Conservation (phyloP, 2,113 vertebrate species). For the Ursus arctos region DNA sequence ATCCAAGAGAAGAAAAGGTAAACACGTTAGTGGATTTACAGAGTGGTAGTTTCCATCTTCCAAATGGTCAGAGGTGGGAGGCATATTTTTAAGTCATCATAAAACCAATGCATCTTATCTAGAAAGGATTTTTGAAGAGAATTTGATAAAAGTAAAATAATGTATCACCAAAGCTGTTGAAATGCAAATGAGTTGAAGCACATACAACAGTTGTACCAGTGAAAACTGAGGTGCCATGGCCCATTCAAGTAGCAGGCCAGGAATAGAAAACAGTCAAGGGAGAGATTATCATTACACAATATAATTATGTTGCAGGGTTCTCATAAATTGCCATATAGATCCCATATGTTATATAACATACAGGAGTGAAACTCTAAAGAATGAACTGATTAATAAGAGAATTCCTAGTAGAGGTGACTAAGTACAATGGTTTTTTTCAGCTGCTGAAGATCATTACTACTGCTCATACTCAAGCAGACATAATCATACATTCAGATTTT, state of each 20-base stretch:
- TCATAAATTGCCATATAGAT: not conserved
- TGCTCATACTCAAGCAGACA: not conserved
- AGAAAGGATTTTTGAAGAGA: constrained; percentile 23
- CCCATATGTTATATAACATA: not conserved
- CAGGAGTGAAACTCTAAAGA: not conserved
- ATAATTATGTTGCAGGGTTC: not conserved
- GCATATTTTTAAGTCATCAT: not conserved
- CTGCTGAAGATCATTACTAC: not conserved
- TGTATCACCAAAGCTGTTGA: not conserved
- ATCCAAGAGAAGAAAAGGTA: not conserved
- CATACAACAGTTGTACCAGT: not conserved
- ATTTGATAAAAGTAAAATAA: not conserved
- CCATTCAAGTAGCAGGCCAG: not conserved
- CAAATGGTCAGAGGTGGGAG: not conserved
- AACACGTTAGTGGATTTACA: not conserved
- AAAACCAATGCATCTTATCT: not conserved
- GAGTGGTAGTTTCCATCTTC: not conserved
- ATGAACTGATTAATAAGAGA: not conserved
- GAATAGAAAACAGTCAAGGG: not conserved
- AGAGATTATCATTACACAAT: not conserved
- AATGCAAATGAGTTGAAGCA: not conserved
- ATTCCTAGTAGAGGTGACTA: not conserved
- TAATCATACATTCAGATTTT: not conserved
- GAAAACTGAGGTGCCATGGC: not conserved
- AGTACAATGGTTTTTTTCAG: not conserved